phyloP scores from a whole-genome alignment of 2,888 invertebrate genomes.

The Drosophila quinaria region DNA sequence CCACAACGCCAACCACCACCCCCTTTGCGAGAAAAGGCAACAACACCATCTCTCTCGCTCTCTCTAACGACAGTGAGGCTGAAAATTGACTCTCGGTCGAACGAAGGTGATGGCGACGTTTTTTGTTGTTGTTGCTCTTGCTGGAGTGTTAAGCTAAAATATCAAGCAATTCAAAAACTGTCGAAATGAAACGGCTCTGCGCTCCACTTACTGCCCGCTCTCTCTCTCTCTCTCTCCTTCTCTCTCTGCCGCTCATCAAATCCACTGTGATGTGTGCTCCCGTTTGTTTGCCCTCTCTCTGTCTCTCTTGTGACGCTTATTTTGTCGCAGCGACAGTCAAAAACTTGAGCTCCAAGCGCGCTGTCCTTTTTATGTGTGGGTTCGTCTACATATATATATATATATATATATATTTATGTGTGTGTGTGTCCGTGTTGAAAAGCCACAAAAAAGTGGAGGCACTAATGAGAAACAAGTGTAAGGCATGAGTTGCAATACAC shows the following conservation, averaged over 20 bases:
- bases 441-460: slow-evolving; percentile 44
- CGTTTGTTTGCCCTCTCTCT: slow-evolving; percentile 21
- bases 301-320: slow-evolving; percentile 54
- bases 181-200: slow-evolving; percentile 78
- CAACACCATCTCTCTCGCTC: slow-evolving; percentile 30
- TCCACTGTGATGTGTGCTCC: slow-evolving; percentile 12
- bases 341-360: slow-evolving; percentile 68
- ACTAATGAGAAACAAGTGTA: slow-evolving; percentile 23
- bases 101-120: slow-evolving; percentile 61
- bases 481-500: slow-evolving; percentile 23
- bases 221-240: slow-evolving; percentile 23
- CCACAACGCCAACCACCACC: slow-evolving; percentile 7
- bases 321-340: slow-evolving; percentile 46
- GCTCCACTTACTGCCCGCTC: slow-evolving; percentile 53
- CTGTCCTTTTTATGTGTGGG: slow-evolving; percentile 61
- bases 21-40: slow-evolving; percentile 9
- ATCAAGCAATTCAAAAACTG: slow-evolving; percentile 74
- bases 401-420: background rate
- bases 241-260: slow-evolving; percentile 13
- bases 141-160: slow-evolving; percentile 66
- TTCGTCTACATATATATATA: slow-evolving; percentile 10
- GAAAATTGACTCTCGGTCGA: slow-evolving; percentile 60
- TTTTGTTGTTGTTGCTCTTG: slow-evolving; percentile 37
- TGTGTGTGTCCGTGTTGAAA: slow-evolving; percentile 32
- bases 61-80: slow-evolving; percentile 19